Base-by-base conservation (phyloP, 2,797 vertebrate species). In the Hephaestus fuliginosus region DNA sequence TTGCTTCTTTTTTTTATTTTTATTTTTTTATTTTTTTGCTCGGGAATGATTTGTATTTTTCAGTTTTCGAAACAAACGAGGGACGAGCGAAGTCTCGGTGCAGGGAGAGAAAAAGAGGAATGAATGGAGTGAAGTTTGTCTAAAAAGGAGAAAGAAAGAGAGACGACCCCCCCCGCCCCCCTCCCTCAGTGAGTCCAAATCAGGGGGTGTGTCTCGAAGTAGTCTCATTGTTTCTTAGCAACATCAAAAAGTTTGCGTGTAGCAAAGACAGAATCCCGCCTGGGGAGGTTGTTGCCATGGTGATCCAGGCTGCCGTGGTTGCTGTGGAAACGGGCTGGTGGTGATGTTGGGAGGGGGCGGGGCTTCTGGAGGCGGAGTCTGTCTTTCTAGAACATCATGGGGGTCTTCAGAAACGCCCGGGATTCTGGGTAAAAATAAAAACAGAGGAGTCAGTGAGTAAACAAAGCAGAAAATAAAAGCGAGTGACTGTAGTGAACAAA, bases 361-460 rank as follows among this genome's bases (percentile, higher is more conserved):
- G 60, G 62, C 6, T 58, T 48, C 64, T 52, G 64, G 49, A 56
- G 74, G 66, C 3, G 58, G 48, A 58, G 76, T 43, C 70, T 1
- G 1, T 28, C 68, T 9, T 52, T 82, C 83, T 92, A 95, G 90
- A 95, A 95, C 93, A 93, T 94, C 90, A 94, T 88, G 70, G 89
- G 89, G 49, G 83, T 92, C 87, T 95, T 95, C 82, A 95, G 89
- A 73, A 93, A 94, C 18, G 91, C 72, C 76, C 90, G 90, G n/a
- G 93, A 94, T 20, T 94, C 93, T 94, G 74, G 30, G 57, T 30
- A 49, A 51, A 57, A 39, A 78, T 11, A 13, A 14, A 14, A 13
- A 73, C 0, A 55, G 33, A 55, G 12, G 36, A 28, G 14, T 20
- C 1, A 1, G 56, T 63, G 17, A 49, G 30, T 10, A 55, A 73